These are phyloP conservation scores for Hyaena hyaena DNA, from an alignment of 2,113 vertebrate genomes.

Conservation along the genomic window DNA sequence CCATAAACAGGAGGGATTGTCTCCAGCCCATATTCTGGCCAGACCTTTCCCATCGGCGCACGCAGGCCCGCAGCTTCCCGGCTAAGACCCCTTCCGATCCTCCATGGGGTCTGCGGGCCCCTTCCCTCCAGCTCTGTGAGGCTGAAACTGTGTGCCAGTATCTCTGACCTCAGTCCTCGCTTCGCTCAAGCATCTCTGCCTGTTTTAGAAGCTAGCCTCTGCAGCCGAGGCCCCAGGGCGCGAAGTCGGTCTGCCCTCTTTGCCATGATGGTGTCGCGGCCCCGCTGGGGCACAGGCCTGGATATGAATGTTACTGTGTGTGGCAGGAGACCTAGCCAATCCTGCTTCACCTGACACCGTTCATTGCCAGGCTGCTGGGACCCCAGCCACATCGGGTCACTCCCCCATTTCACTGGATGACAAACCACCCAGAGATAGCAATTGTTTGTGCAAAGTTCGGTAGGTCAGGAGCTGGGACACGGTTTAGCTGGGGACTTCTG, in stretches of 20 bases:
- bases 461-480: not conserved
- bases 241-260: not conserved
- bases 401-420: not conserved
- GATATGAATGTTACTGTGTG: too few relatives aligned
- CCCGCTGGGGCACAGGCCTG: not conserved
- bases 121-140: not conserved
- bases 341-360: not conserved
- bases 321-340: too few relatives aligned
- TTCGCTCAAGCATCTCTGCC: not conserved
- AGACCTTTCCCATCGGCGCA: not conserved
- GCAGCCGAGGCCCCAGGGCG: not conserved
- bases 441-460: not conserved
- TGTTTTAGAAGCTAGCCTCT: not conserved
- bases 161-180: not conserved
- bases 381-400: not conserved
- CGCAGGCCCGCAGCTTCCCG: not conserved
- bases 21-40: not conserved
- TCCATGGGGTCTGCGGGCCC: not conserved
- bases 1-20: not conserved
- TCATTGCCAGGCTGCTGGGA: not conserved
- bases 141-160: not conserved
- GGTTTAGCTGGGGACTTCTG: not conserved
- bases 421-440: not conserved
- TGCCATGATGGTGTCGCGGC: not conserved
- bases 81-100: not conserved